Percentiles rank a stretch among this genome's conserved stretches.
These are phyloP conservation scores for Margarornis squamiger DNA, from an alignment of 2,797 vertebrate genomes.

Conservation along the genomic window DNA sequence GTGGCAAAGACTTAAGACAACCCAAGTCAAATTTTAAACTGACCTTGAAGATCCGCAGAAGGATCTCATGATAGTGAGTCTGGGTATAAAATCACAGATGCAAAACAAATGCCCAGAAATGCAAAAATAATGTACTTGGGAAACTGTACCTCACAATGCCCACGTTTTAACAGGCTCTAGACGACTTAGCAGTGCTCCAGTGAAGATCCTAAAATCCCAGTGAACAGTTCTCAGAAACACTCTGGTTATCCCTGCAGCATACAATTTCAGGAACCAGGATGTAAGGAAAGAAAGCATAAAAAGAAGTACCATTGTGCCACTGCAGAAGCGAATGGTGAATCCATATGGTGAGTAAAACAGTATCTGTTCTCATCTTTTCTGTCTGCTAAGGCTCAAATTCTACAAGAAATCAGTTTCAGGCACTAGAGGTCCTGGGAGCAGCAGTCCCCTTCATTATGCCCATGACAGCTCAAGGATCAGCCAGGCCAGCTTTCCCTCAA, in stretches of 20 bases:
- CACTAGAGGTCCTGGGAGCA: not conserved
- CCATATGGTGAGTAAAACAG: not conserved
- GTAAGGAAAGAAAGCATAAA: not conserved
- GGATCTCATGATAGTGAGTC: slow-evolving; percentile 14
- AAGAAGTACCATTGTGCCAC: not conserved
- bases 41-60: slow-evolving; percentile 56
- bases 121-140: not conserved
- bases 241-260: not conserved
- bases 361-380: not conserved
- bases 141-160: not conserved
- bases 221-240: not conserved
- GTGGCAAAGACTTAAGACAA: slow-evolving; percentile 45
- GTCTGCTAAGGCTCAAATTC: not conserved
- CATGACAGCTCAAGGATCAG: not conserved
- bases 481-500: not conserved
- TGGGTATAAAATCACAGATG: slow-evolving; percentile 38
- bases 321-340: not conserved
- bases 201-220: not conserved
- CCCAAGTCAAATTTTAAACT: slow-evolving; percentile 31
- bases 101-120: slow-evolving; percentile 52
- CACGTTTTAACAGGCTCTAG: not conserved
- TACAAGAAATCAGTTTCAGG: not conserved
- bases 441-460: not conserved
- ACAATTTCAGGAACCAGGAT: not conserved
- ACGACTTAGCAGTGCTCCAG: not conserved